phyloP scores from a whole-genome alignment of 2,113 vertebrate species.

The Microtus ochrogaster region DNA sequence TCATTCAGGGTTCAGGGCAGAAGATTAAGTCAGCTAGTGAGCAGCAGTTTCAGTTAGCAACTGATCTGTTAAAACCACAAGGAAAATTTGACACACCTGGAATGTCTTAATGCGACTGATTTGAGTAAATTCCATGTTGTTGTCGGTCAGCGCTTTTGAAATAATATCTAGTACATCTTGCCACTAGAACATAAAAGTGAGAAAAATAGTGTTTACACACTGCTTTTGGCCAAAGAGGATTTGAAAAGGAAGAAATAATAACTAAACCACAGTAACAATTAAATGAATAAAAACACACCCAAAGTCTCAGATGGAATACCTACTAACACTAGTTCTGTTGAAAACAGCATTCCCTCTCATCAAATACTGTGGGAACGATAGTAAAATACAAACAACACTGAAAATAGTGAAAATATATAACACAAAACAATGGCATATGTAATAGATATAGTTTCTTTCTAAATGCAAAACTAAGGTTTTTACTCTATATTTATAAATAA shows the following conservation, averaged over 20 bases:
- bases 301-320: not conserved
- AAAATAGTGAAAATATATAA: conserved; percentile 20
- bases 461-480: conserved; percentile 50
- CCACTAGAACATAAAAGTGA: conserved; percentile 90
- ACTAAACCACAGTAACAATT: conserved; percentile 24
- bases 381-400: not conserved
- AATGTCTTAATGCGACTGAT: conserved; percentile 98
- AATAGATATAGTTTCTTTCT: not conserved
- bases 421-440: conserved; percentile 1
- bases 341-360: not conserved
- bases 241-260: not conserved
- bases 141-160: conserved; percentile 97
- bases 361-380: conserved; percentile 22
- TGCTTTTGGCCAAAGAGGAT: conserved; percentile 26
- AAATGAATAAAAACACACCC: conserved; percentile 35
- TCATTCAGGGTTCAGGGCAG: not conserved
- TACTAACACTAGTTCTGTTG: not conserved
- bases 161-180: conserved; percentile 98
- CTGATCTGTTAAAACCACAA: conserved; percentile 33
- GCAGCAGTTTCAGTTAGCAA: not conserved
- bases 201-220: conserved; percentile 60
- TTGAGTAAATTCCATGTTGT: conserved; percentile 97
- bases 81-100: conserved; percentile 89
- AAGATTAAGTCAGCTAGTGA: not conserved
- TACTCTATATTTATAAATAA: not conserved